phyloP scores from a whole-genome alignment of 2,888 invertebrate genomes.

The Lochmaea crataegi region DNA sequence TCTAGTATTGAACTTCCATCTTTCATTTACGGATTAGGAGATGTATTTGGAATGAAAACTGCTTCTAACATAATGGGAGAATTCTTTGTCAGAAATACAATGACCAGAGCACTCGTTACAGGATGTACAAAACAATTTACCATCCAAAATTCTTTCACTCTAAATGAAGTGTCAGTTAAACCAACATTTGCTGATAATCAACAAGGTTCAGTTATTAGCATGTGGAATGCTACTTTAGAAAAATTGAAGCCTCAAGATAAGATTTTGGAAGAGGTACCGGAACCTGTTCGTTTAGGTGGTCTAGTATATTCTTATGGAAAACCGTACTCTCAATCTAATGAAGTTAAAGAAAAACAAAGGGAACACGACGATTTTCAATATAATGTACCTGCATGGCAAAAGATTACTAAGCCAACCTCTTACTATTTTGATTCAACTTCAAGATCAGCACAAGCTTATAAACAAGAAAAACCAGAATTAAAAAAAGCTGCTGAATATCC shows the following conservation, averaged over 20 bases:
- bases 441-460: constrained; percentile 64
- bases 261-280: constrained; percentile 63
- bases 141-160: constrained; percentile 75
- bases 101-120: constrained; percentile 70
- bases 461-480: constrained; percentile 56
- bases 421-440: not conserved
- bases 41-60: constrained; percentile 59
- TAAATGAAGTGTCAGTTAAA: constrained; percentile 71
- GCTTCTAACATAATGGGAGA: constrained; percentile 59
- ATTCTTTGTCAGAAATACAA: constrained; percentile 68
- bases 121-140: constrained; percentile 70
- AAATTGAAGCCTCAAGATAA: constrained; percentile 59
- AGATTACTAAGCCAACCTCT: not conserved
- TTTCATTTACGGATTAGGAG: constrained; percentile 74
- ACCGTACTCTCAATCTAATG: constrained; percentile 54
- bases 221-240: constrained; percentile 68
- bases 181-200: constrained; percentile 71
- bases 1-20: constrained; percentile 71
- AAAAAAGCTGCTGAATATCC: constrained; percentile 65
- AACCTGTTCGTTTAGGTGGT: constrained; percentile 66
- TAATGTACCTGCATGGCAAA: constrained; percentile 42
- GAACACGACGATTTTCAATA: constrained; percentile 6
- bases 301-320: constrained; percentile 69
- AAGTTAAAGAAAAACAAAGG: constrained; percentile 19
- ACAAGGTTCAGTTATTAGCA: constrained; percentile 68